Conservation (phyloP, 2,797 vertebrate genomes). For the Heterohyrax brucei region DNA sequence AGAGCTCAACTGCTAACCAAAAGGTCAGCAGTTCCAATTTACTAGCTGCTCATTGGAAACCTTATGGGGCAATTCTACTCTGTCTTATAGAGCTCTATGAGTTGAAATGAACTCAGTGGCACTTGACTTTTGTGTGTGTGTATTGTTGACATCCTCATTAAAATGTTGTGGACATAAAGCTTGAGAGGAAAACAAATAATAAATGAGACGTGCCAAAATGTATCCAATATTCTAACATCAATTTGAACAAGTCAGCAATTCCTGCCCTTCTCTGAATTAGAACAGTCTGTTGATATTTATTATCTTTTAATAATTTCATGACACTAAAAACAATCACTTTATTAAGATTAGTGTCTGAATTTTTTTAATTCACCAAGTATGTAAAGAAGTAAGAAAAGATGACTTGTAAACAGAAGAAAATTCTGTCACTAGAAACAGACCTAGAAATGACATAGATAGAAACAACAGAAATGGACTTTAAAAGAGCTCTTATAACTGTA, state of each 20-base stretch:
- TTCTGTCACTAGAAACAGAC: neutral
- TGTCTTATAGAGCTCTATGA: too few species aligned
- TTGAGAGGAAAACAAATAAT: neutral
- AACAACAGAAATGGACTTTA: neutral
- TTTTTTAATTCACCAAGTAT: neutral
- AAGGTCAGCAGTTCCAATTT: too few species aligned
- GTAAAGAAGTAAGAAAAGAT: neutral
- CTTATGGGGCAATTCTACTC: too few species aligned
- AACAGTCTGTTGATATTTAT: neutral
- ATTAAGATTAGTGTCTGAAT: neutral
- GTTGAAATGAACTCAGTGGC: too few species aligned
- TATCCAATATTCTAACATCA: conserved; percentile 28
- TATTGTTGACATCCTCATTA: neutral
- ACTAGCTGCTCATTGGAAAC: too few species aligned
- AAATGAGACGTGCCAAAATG: neutral
- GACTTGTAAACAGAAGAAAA: neutral
- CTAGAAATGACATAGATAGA: neutral
- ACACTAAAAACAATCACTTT: conserved; percentile 48
- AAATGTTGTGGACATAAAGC: neutral
- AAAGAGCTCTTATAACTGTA: neutral
- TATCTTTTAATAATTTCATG: neutral
- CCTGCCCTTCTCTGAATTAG: neutral
- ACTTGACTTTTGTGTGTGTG: too few species aligned
- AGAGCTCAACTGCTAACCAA: too few species aligned
- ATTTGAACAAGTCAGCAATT: neutral